Evolutionary conservation across 2,888 invertebrate species (phyloP).

Genomic region (Cybosia mesomella): DNA sequence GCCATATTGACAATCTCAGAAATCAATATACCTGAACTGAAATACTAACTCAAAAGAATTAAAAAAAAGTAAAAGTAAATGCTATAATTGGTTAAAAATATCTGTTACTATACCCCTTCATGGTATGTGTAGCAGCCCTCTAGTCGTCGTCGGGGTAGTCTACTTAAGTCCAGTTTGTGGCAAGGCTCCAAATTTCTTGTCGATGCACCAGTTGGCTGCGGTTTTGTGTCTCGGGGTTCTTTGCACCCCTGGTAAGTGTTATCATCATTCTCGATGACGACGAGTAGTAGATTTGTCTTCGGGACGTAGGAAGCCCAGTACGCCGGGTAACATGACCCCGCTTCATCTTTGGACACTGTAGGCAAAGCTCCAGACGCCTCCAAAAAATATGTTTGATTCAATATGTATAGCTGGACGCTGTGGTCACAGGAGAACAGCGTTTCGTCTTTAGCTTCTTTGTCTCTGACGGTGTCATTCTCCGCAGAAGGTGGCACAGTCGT

Average conservation of each 20-base stretch:
- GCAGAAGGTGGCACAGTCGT: constrained; percentile 55
- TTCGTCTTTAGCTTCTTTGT: constrained; percentile 77
- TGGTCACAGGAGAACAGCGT: constrained; percentile 90
- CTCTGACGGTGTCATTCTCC: constrained; percentile 62
- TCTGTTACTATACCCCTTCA: constrained; percentile 83
- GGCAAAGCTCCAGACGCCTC: constrained; percentile 67
- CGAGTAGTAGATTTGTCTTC: constrained; percentile 92
- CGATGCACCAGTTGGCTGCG: constrained; percentile 68
- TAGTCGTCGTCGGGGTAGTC: constrained; percentile 89
- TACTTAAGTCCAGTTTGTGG: constrained; percentile 91
- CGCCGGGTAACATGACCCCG: constrained; percentile 70
- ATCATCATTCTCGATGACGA: constrained; percentile 88
- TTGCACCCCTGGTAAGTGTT: constrained; percentile 63
- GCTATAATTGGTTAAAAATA: background rate
- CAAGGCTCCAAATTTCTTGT: constrained; percentile 88
- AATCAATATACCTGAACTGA: too few relatives aligned
- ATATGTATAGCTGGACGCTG: constrained; percentile 89
- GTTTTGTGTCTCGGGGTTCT: constrained; percentile 89
- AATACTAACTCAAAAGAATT: too few relatives aligned
- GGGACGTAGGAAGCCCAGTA: constrained; percentile 91
- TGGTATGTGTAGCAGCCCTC: constrained; percentile 93
- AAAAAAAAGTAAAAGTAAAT: background rate
- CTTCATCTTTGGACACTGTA: constrained; percentile 65
- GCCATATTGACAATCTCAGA: too few relatives aligned
- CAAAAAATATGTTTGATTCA: constrained; percentile 87